phyloP scores from a whole-genome alignment of 2,888 invertebrate genomes.

The Disparrhopalites patrizii region DNA sequence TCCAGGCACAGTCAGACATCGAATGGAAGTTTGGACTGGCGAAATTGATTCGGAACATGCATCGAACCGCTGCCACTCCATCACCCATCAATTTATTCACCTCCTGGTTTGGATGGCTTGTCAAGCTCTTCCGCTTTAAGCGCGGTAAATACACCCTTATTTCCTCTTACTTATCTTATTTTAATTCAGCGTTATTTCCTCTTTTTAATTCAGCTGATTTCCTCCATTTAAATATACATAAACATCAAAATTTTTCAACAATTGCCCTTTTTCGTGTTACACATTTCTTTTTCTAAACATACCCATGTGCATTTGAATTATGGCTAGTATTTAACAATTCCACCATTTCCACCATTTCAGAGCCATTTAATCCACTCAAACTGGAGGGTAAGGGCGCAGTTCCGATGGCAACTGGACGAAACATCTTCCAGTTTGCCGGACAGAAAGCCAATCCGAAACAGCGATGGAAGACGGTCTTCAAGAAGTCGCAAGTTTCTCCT shows the following conservation, averaged over 20 bases:
- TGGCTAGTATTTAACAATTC: too few species aligned
- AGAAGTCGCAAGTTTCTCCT: conserved; percentile 45
- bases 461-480: conserved; percentile 44
- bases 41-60: conserved; percentile 97
- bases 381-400: conserved; percentile 40
- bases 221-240: too few species aligned
- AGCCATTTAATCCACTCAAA: conserved; percentile 45
- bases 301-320: neutral
- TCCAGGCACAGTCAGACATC: conserved; percentile 98
- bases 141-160: conserved; percentile 48
- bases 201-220: too few species aligned
- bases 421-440: conserved; percentile 29
- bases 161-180: too few species aligned
- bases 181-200: too few species aligned
- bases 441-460: conserved; percentile 42
- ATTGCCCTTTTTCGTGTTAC: too few species aligned
- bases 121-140: conserved; percentile 66
- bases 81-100: conserved; percentile 96
- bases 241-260: too few species aligned
- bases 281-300: neutral
- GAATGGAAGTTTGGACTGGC: conserved; percentile 99
- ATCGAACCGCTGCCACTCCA: conserved; percentile 92
- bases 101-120: conserved; percentile 83
- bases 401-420: conserved; percentile 26
- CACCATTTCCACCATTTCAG: conserved; percentile 25